Evolutionary conservation across 2,888 invertebrate species (phyloP), one percentile per base, ranked within the genome.

Genomic region (Dichetophora obliterata): DNA sequence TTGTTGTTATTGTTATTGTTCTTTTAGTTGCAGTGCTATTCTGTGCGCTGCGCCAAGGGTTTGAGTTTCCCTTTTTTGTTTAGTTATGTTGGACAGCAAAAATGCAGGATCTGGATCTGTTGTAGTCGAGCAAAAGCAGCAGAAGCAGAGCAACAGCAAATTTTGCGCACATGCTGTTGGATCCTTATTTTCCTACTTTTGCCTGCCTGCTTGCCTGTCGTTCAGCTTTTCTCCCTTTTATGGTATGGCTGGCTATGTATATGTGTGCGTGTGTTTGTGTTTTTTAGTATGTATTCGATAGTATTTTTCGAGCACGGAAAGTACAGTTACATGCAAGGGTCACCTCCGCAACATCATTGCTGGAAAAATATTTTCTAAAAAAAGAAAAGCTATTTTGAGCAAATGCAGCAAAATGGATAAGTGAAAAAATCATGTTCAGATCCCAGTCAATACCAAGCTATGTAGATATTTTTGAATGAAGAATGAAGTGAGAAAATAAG

Each of bases 151-250:
- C 43, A 69, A 9, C 37, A 57, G 16, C 24, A 65, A 66, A 59
- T 63, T 63, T 63, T 63, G 63, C 16, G 70, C 68, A 72, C 5
- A 65, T 34, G 65, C 52, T 75, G 63, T 75, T 61, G 66, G 75
- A 79, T 72, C 69, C 69, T 79, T 75, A 77, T 79, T 75, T 76
- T 68, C 69, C 77, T 78, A 50, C 68, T 75, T 71, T 61, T 77
- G 77, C 72, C 78, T 77, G 71, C 75, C 19, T 8, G 54, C 6
- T 5, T 52, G 52, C 16, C n/a, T 52, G 19, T 54, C 27, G 63
- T 31, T 59, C 57, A 59, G 24, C 22, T 59, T 59, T 59, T 59
- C 57, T 11, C 57, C 57, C 57, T 59, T 72, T 27, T 74, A n/a
- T 27, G 68, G 31, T 37, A 52, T 63, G 11, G 37, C 50, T 50